phyloP scores from a whole-genome alignment of 2,888 invertebrate species.

The Dendrolimus houi region DNA sequence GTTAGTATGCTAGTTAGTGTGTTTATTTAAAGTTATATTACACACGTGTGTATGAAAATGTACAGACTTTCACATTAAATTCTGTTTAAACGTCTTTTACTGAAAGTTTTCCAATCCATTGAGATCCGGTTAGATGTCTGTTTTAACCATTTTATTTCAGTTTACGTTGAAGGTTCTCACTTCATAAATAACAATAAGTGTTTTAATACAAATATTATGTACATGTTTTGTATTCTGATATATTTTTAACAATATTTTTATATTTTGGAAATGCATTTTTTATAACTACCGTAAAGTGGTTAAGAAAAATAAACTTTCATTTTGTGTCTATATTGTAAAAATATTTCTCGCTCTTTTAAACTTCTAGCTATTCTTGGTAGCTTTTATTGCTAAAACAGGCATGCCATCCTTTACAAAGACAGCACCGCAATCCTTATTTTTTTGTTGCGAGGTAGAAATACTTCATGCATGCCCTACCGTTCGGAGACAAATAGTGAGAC shows the following conservation, averaged over 20 bases:
- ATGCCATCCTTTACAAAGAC: too few species aligned
- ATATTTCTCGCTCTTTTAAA: too few species aligned
- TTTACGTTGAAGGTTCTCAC: neutral
- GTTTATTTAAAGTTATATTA: neutral
- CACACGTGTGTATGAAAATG: neutral
- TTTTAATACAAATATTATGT: neutral
- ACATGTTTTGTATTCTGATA: neutral
- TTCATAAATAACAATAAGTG: neutral
- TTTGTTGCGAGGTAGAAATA: too few species aligned
- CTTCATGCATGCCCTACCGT: too few species aligned
- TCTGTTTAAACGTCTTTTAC: neutral
- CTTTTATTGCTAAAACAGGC: too few species aligned
- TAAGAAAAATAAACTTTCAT: too few species aligned
- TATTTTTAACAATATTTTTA: neutral
- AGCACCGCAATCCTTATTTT: too few species aligned
- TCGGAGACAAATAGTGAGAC: too few species aligned
- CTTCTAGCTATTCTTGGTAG: too few species aligned
- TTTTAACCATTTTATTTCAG: neutral
- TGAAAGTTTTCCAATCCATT: neutral
- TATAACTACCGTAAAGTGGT: too few species aligned
- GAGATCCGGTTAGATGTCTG: neutral
- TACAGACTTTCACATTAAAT: neutral
- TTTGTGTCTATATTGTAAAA: too few species aligned
- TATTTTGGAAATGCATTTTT: neutral
- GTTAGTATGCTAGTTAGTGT: too few species aligned